Evolutionary conservation across 1,140 invertebrate species (phyloP).

Genomic region (Pygmarrhopalites habei): DNA sequence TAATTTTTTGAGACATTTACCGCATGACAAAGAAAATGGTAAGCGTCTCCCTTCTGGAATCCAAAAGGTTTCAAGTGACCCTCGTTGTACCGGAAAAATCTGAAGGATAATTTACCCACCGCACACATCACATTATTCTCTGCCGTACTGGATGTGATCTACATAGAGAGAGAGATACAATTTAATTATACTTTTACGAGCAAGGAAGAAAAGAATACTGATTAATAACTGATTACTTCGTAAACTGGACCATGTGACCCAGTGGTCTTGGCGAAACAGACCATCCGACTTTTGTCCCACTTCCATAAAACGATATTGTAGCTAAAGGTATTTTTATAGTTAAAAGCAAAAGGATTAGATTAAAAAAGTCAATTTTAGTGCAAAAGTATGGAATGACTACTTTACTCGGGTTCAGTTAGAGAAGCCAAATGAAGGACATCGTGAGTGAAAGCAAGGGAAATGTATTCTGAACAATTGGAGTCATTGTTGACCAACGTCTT

Average conservation of each 20-base stretch:
- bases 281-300: constrained; percentile 75
- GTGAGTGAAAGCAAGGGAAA: constrained; percentile 64
- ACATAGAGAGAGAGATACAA: constrained; percentile 3
- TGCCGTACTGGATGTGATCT: constrained; percentile 65
- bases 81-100: constrained; percentile 70
- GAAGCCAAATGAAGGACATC: constrained; percentile 70
- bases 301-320: constrained; percentile 70
- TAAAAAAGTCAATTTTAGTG: too few relatives aligned
- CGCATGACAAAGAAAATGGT: constrained; percentile 59
- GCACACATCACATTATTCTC: constrained; percentile 67
- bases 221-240: too few relatives aligned
- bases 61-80: constrained; percentile 71
- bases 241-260: constrained; percentile 48
- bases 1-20: too few relatives aligned
- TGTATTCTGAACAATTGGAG: constrained; percentile 51
- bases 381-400: too few relatives aligned
- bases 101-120: constrained; percentile 63
- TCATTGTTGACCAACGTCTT: constrained; percentile 46
- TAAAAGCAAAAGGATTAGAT: too few relatives aligned
- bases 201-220: not conserved
- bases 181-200: not conserved
- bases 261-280: constrained; percentile 62
- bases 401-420: constrained; percentile 67
- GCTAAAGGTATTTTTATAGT: too few relatives aligned
- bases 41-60: constrained; percentile 69